Percentiles rank a stretch among this genome's conserved stretches.
These are phyloP conservation scores for Dasysyrphus albostriatus DNA, from an alignment of 2,888 invertebrate species.

Conservation along the genomic window DNA sequence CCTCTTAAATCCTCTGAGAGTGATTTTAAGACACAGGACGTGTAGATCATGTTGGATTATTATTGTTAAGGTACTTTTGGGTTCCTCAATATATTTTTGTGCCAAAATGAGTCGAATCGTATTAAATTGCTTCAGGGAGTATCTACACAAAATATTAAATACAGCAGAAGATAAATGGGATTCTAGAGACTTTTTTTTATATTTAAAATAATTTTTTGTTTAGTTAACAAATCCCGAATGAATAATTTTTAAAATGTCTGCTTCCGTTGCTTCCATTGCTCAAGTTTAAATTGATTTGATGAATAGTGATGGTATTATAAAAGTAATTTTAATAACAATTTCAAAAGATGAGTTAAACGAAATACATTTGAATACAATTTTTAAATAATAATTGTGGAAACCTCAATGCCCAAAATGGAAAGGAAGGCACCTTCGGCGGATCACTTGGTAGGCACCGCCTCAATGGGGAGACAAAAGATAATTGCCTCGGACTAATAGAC, in stretches of 20 bases:
- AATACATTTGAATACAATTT: too few relatives aligned
- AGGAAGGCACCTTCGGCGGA: too few relatives aligned
- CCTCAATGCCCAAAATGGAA: too few relatives aligned
- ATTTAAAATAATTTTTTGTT: background rate
- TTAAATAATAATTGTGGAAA: too few relatives aligned
- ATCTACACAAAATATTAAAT: background rate
- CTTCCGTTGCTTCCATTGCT: background rate
- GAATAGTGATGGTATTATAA: too few relatives aligned
- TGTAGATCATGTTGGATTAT: conserved; percentile 15
- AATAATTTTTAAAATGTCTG: background rate
- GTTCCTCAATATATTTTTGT: background rate
- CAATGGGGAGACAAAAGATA: too few relatives aligned
- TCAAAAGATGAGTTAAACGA: too few relatives aligned
- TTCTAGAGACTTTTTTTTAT: conserved; percentile 11
- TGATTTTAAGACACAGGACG: background rate
- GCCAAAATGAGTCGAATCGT: conserved; percentile 12
- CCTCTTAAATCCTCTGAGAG: background rate
- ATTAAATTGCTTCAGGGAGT: conserved; percentile 14
- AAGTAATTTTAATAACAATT: too few relatives aligned
- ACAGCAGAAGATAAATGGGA: background rate
- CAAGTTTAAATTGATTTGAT: too few relatives aligned
- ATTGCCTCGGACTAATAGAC: too few relatives aligned
- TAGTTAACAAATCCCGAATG: background rate
- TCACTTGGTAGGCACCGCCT: too few relatives aligned
- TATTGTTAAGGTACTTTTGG: background rate